Evolutionary conservation across 2,113 vertebrate species (phyloP).

Genomic region (Addax nasomaculatus): DNA sequence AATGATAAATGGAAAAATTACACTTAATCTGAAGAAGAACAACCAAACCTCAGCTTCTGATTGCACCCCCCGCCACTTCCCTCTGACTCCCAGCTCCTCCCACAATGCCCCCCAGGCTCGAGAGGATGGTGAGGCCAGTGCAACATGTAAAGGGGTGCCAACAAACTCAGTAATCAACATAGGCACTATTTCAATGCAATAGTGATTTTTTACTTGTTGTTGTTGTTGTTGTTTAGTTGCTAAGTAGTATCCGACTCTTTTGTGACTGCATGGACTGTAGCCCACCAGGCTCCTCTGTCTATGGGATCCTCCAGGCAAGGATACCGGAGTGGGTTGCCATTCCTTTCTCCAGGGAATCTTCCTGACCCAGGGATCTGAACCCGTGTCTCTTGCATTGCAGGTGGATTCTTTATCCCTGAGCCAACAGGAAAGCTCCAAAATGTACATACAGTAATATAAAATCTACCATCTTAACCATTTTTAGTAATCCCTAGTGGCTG

Average conservation of each 20-base stretch:
- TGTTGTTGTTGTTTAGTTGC: background rate
- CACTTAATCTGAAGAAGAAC: background rate
- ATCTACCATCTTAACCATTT: background rate
- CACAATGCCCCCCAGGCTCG: background rate
- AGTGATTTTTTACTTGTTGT: background rate
- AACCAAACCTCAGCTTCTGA: background rate
- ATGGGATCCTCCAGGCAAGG: background rate
- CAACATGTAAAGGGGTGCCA: background rate
- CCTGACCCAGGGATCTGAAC: background rate
- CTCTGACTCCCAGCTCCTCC: background rate
- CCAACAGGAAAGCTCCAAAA: background rate
- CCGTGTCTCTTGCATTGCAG: background rate
- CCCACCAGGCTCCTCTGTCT: background rate
- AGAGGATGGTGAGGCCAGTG: background rate
- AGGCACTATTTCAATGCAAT: background rate
- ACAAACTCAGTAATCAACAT: background rate
- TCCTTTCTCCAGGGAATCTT: background rate
- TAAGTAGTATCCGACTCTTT: accelerated
- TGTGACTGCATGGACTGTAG: background rate
- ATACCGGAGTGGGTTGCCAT: background rate
- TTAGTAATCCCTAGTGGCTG: background rate
- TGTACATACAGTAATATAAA: background rate
- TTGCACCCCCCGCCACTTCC: accelerated
- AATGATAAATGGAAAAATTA: background rate
- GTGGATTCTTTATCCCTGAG: background rate